Conservation (phyloP, 2,113 vertebrate genomes). For the Marcusenius ussheri region DNA sequence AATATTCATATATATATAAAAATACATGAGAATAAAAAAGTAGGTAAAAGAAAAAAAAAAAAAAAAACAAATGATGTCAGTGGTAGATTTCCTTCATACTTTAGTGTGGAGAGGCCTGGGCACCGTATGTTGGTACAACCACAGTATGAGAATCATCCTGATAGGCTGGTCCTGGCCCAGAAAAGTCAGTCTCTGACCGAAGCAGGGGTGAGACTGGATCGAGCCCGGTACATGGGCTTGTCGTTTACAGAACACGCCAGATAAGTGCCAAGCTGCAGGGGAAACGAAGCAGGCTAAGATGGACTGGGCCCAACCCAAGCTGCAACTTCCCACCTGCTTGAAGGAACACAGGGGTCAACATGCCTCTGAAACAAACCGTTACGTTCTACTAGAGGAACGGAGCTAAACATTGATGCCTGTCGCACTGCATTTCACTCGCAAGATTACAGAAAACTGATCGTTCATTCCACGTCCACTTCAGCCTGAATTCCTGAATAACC, state of each 20-base stretch:
- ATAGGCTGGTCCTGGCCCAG: slow-evolving; percentile 54
- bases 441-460: neutral
- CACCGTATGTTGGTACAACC: slow-evolving; percentile 43
- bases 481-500: neutral
- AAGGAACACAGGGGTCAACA: slow-evolving; percentile 53
- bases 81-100: slow-evolving; percentile 36
- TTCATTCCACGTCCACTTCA: neutral
- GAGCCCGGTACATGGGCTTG: slow-evolving; percentile 32
- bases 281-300: slow-evolving; percentile 30
- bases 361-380: slow-evolving; percentile 33
- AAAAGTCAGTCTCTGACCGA: slow-evolving; percentile 19
- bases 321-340: slow-evolving; percentile 19
- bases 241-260: slow-evolving; percentile 12
- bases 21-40: slow-evolving; percentile 28
- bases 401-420: slow-evolving; percentile 39
- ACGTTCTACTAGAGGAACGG: slow-evolving; percentile 24
- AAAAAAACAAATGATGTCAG: slow-evolving; percentile 9
- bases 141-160: slow-evolving; percentile 26
- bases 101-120: slow-evolving; percentile 36
- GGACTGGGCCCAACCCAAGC: slow-evolving; percentile 41
- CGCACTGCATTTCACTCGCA: slow-evolving; percentile 12
- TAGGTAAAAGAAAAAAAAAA: slow-evolving; percentile 7
- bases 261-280: neutral
- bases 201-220: slow-evolving; percentile 29
- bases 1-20: slow-evolving; percentile 28